A percentile compares a stretch with the other conserved stretches of the same genome.
These are phyloP conservation scores for Tragulus kanchil DNA, from an alignment of 2,113 vertebrate species.

Conservation along the genomic window DNA sequence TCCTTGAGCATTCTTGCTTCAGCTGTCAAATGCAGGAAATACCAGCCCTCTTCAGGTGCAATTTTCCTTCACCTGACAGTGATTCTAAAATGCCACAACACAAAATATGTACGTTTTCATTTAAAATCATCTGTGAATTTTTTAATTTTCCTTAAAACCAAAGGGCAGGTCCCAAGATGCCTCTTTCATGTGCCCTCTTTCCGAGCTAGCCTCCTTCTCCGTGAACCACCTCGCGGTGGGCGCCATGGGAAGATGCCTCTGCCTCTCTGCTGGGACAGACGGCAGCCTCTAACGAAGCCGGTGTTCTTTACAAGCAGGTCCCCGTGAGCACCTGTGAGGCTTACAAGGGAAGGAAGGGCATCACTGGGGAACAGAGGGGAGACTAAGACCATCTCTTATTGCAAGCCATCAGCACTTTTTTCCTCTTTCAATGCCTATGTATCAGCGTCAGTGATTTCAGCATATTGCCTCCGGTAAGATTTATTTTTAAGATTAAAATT, in stretches of 20 bases:
- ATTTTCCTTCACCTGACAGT: neutral
- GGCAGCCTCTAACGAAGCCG: too few relatives aligned
- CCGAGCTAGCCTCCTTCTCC: neutral
- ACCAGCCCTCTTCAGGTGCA: neutral
- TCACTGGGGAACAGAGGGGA: neutral
- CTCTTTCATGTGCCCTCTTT: neutral
- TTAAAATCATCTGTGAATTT: neutral
- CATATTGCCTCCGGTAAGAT: conserved; percentile 21
- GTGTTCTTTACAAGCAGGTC: neutral
- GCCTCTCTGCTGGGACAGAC: neutral
- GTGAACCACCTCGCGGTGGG: rapidly evolving
- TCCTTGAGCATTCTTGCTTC: neutral
- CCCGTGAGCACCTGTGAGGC: neutral
- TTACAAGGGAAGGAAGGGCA: neutral
- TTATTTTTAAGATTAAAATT: conserved; percentile 67
- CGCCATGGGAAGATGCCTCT: neutral
- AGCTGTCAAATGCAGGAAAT: neutral
- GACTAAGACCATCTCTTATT: neutral
- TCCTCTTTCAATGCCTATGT: neutral
- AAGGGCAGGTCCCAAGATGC: neutral
- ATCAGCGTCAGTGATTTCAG: neutral
- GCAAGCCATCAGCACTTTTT: neutral
- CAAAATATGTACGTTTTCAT: neutral
- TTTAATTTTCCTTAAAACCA: too few relatives aligned
- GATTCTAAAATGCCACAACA: neutral